A percentile compares a stretch with the other conserved stretches of the same genome.
phyloP scores from a whole-genome alignment of 2,113 vertebrate genomes.

The Progne subis region DNA sequence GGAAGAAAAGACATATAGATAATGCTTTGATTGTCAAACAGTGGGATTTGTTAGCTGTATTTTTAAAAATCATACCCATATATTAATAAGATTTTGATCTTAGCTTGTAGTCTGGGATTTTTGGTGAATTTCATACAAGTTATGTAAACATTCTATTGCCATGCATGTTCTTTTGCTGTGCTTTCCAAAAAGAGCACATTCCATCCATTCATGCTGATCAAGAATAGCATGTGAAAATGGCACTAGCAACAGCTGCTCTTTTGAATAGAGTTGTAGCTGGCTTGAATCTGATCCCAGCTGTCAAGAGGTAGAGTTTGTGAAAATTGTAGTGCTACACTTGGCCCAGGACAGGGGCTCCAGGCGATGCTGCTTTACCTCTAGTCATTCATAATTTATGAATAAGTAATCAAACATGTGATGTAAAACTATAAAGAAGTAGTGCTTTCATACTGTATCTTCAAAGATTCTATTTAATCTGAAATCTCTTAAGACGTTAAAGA shows the following conservation, averaged over 20 bases:
- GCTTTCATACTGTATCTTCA: constrained; percentile 23
- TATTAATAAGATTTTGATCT: not conserved
- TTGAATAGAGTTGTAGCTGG: not conserved
- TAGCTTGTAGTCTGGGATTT: not conserved
- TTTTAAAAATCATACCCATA: not conserved
- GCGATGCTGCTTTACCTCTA: not conserved
- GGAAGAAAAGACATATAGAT: not conserved
- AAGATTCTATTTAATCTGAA: constrained; percentile 6
- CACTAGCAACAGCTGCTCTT: not conserved
- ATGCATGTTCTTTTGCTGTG: not conserved
- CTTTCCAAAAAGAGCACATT: not conserved
- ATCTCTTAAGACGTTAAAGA: not conserved
- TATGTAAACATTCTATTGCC: not conserved
- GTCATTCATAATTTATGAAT: constrained; percentile 18
- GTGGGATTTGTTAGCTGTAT: not conserved
- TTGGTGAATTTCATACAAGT: not conserved
- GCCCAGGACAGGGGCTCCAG: not conserved
- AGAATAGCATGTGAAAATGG: not conserved
- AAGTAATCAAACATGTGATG: constrained; percentile 7
- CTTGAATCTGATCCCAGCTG: constrained; percentile 28
- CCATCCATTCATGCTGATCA: not conserved
- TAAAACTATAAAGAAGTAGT: not conserved
- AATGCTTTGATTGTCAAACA: not conserved
- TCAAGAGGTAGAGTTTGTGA: not conserved
- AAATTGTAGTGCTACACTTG: not conserved